Conservation (phyloP, 2,113 vertebrate species). For the Smithornis capensis region DNA sequence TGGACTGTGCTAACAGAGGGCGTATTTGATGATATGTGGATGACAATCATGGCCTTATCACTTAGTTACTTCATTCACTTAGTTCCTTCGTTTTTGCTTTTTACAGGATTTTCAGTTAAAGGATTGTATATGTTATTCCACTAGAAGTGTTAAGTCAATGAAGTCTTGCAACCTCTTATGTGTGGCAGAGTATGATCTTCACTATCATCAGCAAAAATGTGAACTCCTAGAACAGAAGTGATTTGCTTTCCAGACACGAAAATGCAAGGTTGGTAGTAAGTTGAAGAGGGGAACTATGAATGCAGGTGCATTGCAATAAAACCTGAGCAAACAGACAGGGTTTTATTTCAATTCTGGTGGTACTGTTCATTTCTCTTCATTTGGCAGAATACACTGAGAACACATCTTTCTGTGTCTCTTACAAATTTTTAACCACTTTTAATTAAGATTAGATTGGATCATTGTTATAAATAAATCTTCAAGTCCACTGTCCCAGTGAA, state of each 20-base stretch:
- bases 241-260: neutral
- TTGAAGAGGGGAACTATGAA: neutral
- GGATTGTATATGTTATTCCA: fast-evolving
- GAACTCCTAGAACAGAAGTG: neutral
- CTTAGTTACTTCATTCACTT: neutral
- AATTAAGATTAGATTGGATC: neutral
- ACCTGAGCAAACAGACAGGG: neutral
- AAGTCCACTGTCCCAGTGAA: neutral
- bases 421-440: neutral
- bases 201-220: neutral
- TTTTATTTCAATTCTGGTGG: neutral
- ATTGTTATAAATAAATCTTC: neutral
- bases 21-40: neutral
- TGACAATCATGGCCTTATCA: neutral
- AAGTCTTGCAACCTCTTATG: neutral
- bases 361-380: neutral
- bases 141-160: fast-evolving
- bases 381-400: neutral
- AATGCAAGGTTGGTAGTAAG: neutral
- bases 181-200: neutral
- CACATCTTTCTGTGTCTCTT: neutral
- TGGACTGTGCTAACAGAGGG: neutral
- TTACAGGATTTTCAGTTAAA: neutral
- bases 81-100: neutral
- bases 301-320: neutral